Base-by-base conservation (phyloP, 2,797 vertebrate species). In the Avahi laniger region DNA sequence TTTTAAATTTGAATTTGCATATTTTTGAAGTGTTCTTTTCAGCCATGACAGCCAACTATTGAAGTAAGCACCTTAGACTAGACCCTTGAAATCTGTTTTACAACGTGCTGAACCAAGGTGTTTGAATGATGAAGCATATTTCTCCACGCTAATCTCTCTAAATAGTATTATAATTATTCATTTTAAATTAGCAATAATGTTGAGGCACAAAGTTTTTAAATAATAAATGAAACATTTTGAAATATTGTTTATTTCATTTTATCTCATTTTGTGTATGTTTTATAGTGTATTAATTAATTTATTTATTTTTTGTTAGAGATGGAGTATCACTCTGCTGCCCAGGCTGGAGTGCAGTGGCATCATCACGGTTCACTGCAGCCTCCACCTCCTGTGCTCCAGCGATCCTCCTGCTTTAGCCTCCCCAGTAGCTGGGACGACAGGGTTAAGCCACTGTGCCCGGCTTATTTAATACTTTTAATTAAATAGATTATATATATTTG, bases 171-270 rank as follows among this genome's bases (percentile, higher is more conserved):
- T 63, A 48, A 80, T 85, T 78, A 81, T 46, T 81, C 38, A 73
- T 70, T 87, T 94, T 92, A 63, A 52, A 70, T 90, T 65, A 90
- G 54, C 76, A 50, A 87, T 91, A 43, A 63, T 80, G 70, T 83
- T 7, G 35, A 70, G 65, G 18, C 35, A 59, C 52, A 67, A 30
- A 73, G 24, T 22, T 70, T 28, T 91, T 70, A 38, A 83, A 84
- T 54, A 54, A 87, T 75, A 61, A 50, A 48, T 11, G 24, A 65
- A 73, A 57, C 48, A 57, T 54, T 75, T 76, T 59, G 35, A 93
- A 87, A 73, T 73, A 54, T 3, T 89, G 24, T 52, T 67, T 43
- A 67, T 84, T 87, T 89, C 67, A 80, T 76, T 80, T 85, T 48
- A 91, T 28, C 43, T 85, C 50, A 80, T 57, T 88, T 54, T 10